Conservation (phyloP, 2,888 invertebrate genomes). For the Anthophora plumipes region DNA sequence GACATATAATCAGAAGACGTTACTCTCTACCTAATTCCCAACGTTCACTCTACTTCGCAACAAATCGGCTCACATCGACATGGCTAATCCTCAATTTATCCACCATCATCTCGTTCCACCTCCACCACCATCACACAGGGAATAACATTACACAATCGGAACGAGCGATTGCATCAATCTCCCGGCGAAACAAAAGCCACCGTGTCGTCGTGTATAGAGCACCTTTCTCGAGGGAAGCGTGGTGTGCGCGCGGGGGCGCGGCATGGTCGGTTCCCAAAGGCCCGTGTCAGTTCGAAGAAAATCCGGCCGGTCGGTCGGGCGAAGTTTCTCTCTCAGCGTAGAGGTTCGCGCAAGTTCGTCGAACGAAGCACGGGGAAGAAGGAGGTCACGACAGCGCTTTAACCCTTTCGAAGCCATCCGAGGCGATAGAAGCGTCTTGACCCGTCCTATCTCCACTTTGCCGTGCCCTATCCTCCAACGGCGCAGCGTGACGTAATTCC, state of each 20-base stretch:
- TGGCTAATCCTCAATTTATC: neutral
- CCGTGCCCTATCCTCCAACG: constrained; percentile 73
- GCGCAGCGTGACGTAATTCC: constrained; percentile 77
- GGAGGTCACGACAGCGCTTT: constrained; percentile 75
- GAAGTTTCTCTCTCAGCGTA: constrained; percentile 56
- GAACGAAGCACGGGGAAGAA: constrained; percentile 61
- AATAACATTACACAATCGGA: neutral
- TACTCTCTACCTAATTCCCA: neutral
- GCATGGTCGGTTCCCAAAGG: constrained; percentile 22
- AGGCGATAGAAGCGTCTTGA: constrained; percentile 79
- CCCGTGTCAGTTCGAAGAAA: constrained; percentile 37
- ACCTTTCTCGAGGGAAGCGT: neutral
- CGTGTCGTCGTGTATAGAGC: constrained; percentile 7
- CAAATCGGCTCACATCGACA: neutral
- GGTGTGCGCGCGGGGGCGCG: neutral
- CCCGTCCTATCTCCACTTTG: constrained; percentile 76
- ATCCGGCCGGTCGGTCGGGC: constrained; percentile 30
- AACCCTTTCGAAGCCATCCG: constrained; percentile 75
- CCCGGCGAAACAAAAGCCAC: constrained; percentile 4
- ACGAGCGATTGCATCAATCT: constrained; percentile 12
- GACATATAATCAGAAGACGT: no score
- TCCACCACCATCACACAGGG: neutral
- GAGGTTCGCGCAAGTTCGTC: constrained; percentile 61
- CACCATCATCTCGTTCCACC: neutral
- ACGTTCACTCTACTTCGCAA: no score